Conservation (phyloP, 2,888 invertebrate genomes). For the Graphium colonna region DNA sequence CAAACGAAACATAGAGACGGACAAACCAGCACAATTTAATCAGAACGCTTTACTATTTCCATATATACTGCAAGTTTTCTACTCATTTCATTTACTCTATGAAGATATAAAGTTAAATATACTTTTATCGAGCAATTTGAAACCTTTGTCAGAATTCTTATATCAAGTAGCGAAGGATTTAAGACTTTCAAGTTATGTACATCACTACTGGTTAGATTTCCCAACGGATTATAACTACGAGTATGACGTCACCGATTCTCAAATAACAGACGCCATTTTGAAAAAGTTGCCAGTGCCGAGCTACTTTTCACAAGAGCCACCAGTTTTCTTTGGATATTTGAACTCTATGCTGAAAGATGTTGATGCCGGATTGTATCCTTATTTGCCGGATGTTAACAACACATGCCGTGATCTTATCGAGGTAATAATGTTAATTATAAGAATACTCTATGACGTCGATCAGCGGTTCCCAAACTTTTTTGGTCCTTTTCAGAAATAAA, state of each 20-base stretch:
- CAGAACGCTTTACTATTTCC: conserved; percentile 85
- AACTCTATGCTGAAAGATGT: conserved; percentile 81
- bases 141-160: conserved; percentile 84
- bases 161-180: conserved; percentile 89
- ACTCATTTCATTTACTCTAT: conserved; percentile 91
- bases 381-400: conserved; percentile 86
- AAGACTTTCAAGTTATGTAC: conserved; percentile 83
- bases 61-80: conserved; percentile 87
- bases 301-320: conserved; percentile 82
- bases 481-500: no score
- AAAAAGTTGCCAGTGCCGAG: conserved; percentile 81
- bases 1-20: conserved; percentile 36
- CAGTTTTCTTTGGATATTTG: conserved; percentile 86
- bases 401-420: conserved; percentile 87
- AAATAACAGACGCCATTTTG: conserved; percentile 78
- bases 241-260: conserved; percentile 56
- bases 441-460: no score
- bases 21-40: conserved; percentile 75
- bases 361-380: conserved; percentile 83
- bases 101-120: conserved; percentile 94
- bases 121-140: conserved; percentile 83
- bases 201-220: conserved; percentile 93
- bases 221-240: conserved; percentile 81
- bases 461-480: no score
- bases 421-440: no score